These are phyloP conservation scores for Geotrupes spiniger DNA, from an alignment of 2,888 invertebrate genomes.

Conservation along the genomic window DNA sequence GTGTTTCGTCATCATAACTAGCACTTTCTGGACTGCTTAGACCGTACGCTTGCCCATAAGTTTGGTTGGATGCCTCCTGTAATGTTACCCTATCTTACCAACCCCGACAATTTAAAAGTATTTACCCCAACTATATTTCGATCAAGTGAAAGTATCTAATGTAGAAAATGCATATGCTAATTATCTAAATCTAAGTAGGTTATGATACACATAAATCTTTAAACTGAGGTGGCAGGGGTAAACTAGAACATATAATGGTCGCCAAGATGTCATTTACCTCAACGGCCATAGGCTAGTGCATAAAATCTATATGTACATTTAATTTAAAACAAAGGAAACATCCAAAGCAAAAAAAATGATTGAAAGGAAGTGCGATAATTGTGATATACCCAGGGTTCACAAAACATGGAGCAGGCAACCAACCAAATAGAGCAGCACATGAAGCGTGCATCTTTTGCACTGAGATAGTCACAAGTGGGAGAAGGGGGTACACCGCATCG, in stretches of 20 bases:
- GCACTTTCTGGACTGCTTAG: conserved; percentile 45
- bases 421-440: conserved; percentile 51
- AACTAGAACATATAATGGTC: not conserved
- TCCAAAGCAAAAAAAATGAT: conserved; percentile 41
- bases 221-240: not conserved
- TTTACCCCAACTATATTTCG: not conserved
- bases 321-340: conserved; percentile 28
- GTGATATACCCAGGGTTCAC: conserved; percentile 51
- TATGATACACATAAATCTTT: conserved; percentile 1
- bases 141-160: too few species aligned
- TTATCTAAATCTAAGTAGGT: conserved; percentile 15
- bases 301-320: conserved; percentile 10
- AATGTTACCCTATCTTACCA: conserved; percentile 44
- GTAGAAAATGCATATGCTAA: not conserved
- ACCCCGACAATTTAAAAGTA: conserved; percentile 16
- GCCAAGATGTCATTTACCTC: not conserved
- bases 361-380: conserved; percentile 49
- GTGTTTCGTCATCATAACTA: conserved; percentile 44
- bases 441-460: conserved; percentile 45
- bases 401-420: conserved; percentile 57
- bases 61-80: conserved; percentile 52
- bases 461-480: conserved; percentile 45
- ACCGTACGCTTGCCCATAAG: conserved; percentile 44
- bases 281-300: conserved; percentile 15
- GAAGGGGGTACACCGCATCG: conserved; percentile 49